Conservation (phyloP, 2,797 vertebrate species). For the Megalops cyprinoides region DNA sequence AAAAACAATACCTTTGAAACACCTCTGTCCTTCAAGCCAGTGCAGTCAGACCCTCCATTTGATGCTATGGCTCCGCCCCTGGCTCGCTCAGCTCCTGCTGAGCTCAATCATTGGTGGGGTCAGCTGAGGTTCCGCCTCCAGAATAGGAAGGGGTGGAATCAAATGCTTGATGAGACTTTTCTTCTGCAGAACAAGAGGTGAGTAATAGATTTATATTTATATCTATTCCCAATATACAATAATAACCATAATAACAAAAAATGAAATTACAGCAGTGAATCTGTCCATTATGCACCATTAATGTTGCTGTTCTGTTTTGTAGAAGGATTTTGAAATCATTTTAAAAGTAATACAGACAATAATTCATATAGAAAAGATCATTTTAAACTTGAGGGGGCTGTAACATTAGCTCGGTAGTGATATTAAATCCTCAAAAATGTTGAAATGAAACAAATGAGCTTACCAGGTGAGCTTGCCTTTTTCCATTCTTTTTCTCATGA, state of each 20-base stretch:
- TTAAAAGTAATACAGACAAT: neutral
- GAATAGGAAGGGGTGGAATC: slow-evolving; percentile 79
- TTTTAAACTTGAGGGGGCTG: too few relatives aligned
- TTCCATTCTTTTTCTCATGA: neutral
- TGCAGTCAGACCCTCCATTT: slow-evolving; percentile 51
- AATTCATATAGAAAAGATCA: too few relatives aligned
- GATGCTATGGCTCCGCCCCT: slow-evolving; percentile 67
- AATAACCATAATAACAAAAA: neutral
- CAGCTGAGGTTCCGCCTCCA: slow-evolving; percentile 79
- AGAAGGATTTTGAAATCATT: neutral
- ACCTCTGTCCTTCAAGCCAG: slow-evolving; percentile 43
- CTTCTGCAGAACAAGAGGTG: slow-evolving; percentile 87
- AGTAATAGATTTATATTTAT: slow-evolving; percentile 33
- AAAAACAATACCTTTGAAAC: neutral
- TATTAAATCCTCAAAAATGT: too few relatives aligned
- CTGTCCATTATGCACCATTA: neutral
- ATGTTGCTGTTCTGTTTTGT: neutral
- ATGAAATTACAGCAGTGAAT: neutral
- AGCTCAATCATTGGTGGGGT: slow-evolving; percentile 82
- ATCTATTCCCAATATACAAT: neutral
- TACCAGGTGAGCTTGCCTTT: neutral
- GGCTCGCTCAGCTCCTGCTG: slow-evolving; percentile 67
- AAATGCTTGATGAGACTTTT: slow-evolving; percentile 84
- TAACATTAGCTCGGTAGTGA: too few relatives aligned
- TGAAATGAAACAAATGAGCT: neutral